These are phyloP conservation scores for Caenorhabditis brenneri DNA, from an alignment of 1,140 invertebrate genomes.

Conservation along the genomic window DNA sequence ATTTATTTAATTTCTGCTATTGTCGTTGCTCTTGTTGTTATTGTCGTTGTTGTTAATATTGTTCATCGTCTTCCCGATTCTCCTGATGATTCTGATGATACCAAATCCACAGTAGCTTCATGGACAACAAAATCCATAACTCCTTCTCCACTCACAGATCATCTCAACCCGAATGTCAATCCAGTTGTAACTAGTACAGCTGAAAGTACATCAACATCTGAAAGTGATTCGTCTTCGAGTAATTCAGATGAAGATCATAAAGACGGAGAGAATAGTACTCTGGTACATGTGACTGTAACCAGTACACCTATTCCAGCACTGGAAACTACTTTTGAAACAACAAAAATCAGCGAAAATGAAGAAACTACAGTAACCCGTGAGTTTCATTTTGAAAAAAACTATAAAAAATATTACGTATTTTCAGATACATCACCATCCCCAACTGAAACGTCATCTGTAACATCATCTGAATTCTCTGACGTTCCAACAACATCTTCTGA, in stretches of 20 bases:
- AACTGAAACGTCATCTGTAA: background rate
- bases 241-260: slow-evolving; percentile 22
- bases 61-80: slow-evolving; percentile 1
- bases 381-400: no score
- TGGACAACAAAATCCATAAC: background rate
- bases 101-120: background rate
- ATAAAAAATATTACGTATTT: no score
- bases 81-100: background rate
- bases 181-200: background rate
- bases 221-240: slow-evolving; percentile 18
- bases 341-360: no score
- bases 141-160: background rate
- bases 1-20: slow-evolving; percentile 7
- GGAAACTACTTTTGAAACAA: background rate
- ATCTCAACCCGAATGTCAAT: background rate
- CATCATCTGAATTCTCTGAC: background rate
- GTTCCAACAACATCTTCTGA: background rate
- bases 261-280: slow-evolving; percentile 29
- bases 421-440: no score
- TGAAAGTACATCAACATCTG: background rate
- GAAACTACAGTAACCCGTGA: background rate
- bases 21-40: slow-evolving; percentile 13
- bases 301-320: background rate
- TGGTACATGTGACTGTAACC: background rate
- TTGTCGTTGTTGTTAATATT: slow-evolving; percentile 26